Percentiles rank a stretch among this genome's conserved stretches.
These are phyloP conservation scores for Priocnemis perturbator DNA, from an alignment of 2,888 invertebrate genomes.

Conservation along the genomic window DNA sequence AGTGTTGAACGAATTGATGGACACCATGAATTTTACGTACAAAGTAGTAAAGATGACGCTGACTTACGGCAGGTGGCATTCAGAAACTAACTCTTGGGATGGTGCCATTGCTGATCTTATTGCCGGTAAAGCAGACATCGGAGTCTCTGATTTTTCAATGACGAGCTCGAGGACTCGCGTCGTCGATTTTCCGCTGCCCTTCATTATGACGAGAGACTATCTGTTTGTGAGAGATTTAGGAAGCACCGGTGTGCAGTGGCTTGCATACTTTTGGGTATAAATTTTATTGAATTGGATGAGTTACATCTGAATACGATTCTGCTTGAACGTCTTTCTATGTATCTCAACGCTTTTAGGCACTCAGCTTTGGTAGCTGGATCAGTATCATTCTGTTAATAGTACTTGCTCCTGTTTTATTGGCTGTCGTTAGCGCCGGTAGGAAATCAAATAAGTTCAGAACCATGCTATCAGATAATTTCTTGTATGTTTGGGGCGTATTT, in stretches of 20 bases:
- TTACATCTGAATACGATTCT: background rate
- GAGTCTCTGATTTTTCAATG: slow-evolving; percentile 54
- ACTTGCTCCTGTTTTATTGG: slow-evolving; percentile 11
- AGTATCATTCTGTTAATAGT: slow-evolving; percentile 14
- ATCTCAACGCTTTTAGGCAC: slow-evolving; percentile 9
- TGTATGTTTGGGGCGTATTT: slow-evolving; percentile 40
- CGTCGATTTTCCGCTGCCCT: slow-evolving; percentile 54
- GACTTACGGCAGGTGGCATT: slow-evolving; percentile 28
- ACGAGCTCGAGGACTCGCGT: slow-evolving; percentile 34
- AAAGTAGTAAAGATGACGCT: background rate
- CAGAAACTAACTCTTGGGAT: slow-evolving; percentile 34
- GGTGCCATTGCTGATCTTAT: slow-evolving; percentile 48
- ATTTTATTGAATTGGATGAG: background rate
- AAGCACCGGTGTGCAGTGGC: slow-evolving; percentile 41
- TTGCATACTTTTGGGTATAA: slow-evolving; percentile 50
- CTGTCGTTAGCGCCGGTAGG: slow-evolving; percentile 3
- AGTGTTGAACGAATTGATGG: slow-evolving; percentile 26
- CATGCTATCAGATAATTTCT: slow-evolving; percentile 12
- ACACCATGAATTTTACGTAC: slow-evolving; percentile 37
- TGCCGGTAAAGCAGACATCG: slow-evolving; percentile 41
- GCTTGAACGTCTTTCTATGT: no score
- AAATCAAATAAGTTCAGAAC: background rate
- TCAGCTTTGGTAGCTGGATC: slow-evolving; percentile 22
- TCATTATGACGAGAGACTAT: slow-evolving; percentile 29
- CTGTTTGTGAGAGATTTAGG: slow-evolving; percentile 41